phyloP scores from a whole-genome alignment of 2,888 invertebrate genomes.

The Malacosoma neustria region DNA sequence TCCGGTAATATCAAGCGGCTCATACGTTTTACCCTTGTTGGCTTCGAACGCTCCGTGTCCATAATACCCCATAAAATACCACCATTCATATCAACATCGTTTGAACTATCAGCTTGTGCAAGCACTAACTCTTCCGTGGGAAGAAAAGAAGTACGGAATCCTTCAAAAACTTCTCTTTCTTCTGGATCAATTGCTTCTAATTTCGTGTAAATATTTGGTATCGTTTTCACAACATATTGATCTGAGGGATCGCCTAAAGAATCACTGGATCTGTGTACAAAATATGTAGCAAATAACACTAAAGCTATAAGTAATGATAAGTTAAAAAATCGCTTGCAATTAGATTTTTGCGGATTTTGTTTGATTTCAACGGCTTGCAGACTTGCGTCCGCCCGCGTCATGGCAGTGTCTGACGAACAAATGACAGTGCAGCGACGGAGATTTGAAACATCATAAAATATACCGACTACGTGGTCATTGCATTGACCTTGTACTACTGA shows the following conservation, averaged over 20 bases:
- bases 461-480: slow-evolving; percentile 33
- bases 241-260: slow-evolving; percentile 48
- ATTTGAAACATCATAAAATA: slow-evolving; percentile 28
- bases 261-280: slow-evolving; percentile 31
- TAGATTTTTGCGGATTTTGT: slow-evolving; percentile 36
- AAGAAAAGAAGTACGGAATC: slow-evolving; percentile 77
- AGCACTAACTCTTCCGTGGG: slow-evolving; percentile 69
- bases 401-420: slow-evolving; percentile 56
- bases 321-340: slow-evolving; percentile 35
- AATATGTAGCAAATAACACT: slow-evolving; percentile 31
- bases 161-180: slow-evolving; percentile 75
- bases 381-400: slow-evolving; percentile 54
- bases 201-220: slow-evolving; percentile 48
- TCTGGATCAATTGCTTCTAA: slow-evolving; percentile 63
- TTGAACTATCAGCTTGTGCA: slow-evolving; percentile 30
- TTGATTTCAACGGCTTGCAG: slow-evolving; percentile 37
- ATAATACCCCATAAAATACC: slow-evolving; percentile 36
- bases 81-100: slow-evolving; percentile 37
- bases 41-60: slow-evolving; percentile 20
- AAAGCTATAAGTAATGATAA: slow-evolving; percentile 27
- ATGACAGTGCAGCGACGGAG: slow-evolving; percentile 19
- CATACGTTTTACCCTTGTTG: slow-evolving; percentile 47
- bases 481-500: slow-evolving; percentile 39
- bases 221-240: slow-evolving; percentile 42
- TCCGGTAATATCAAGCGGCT: slow-evolving; percentile 38